These are phyloP conservation scores for Hippocampus barbouri DNA, from an alignment of 2,113 vertebrate species.

Conservation along the genomic window DNA sequence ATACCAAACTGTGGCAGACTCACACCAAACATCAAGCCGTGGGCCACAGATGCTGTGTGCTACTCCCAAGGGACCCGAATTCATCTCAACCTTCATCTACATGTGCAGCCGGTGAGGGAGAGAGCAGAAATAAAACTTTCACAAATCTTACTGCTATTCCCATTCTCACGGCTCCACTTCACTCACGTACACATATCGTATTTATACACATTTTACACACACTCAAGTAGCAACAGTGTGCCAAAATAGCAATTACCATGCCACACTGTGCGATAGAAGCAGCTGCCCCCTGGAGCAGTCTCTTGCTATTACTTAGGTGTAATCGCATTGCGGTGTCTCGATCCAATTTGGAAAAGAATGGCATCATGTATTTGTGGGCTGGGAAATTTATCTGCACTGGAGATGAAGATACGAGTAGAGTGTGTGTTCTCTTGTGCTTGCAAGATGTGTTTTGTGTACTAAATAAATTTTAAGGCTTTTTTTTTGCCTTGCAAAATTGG, in stretches of 20 bases:
- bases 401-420: slow-evolving; percentile 26
- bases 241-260: slow-evolving; percentile 65
- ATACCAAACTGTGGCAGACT: slow-evolving; percentile 38
- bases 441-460: slow-evolving; percentile 16
- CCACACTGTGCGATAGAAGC: slow-evolving; percentile 54
- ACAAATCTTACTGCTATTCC: slow-evolving; percentile 4
- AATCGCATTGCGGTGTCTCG: slow-evolving; percentile 59
- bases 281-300: slow-evolving; percentile 47
- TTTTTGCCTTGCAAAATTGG: slow-evolving; percentile 19
- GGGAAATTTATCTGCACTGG: slow-evolving; percentile 28
- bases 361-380: slow-evolving; percentile 23
- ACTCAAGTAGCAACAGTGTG: slow-evolving; percentile 53
- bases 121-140: slow-evolving; percentile 24
- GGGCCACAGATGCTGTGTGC: slow-evolving; percentile 28
- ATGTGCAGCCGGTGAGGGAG: slow-evolving; percentile 20
- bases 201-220: slow-evolving; percentile 11
- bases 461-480: slow-evolving; percentile 29
- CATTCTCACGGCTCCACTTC: slow-evolving; percentile 8
- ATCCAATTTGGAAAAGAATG: slow-evolving; percentile 60
- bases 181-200: slow-evolving; percentile 4
- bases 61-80: slow-evolving; percentile 42
- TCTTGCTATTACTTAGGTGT: slow-evolving; percentile 66
- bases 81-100: slow-evolving; percentile 37
- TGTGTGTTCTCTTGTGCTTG: slow-evolving; percentile 13
- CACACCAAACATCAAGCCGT: slow-evolving; percentile 46